Conservation (phyloP, 2,888 invertebrate species). For the Machimus rusticus region DNA sequence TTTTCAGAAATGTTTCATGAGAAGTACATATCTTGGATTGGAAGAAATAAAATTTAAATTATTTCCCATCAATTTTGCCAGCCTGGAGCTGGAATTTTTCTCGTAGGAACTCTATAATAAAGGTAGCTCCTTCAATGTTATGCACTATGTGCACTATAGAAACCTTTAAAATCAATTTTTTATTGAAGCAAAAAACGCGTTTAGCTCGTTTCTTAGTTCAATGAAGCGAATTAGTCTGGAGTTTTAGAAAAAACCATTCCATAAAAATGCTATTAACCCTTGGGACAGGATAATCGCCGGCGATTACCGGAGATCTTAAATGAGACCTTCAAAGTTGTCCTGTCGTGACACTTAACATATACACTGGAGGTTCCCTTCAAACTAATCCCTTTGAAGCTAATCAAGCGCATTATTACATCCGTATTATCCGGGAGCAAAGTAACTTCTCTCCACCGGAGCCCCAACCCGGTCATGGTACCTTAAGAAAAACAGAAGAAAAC, state of each 20-base stretch:
- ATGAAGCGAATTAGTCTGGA: background rate
- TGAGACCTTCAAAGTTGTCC: background rate
- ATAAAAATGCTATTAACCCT: background rate
- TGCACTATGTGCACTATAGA: background rate
- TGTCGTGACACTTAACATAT: background rate
- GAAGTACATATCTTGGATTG: too few species aligned
- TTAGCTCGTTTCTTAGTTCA: background rate
- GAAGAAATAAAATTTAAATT: too few species aligned
- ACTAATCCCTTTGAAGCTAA: slow-evolving; percentile 17
- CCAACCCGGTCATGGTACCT: background rate
- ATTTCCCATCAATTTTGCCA: too few species aligned
- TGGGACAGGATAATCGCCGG: background rate
- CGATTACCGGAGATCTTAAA: background rate
- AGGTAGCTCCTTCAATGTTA: background rate
- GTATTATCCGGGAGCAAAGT: slow-evolving; percentile 4
- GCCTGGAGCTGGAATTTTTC: too few species aligned
- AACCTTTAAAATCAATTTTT: background rate
- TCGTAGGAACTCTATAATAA: too few species aligned
- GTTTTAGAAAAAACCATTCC: background rate
- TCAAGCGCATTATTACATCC: slow-evolving; percentile 29
- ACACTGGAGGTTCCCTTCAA: background rate
- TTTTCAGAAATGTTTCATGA: too few species aligned
- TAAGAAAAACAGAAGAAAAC: background rate
- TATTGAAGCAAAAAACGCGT: background rate
- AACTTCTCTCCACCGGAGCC: background rate